Percentiles rank a stretch among this genome's conserved stretches.
These are phyloP conservation scores for Coelopa pilipes DNA, from an alignment of 2,888 invertebrate species.

Conservation along the genomic window DNA sequence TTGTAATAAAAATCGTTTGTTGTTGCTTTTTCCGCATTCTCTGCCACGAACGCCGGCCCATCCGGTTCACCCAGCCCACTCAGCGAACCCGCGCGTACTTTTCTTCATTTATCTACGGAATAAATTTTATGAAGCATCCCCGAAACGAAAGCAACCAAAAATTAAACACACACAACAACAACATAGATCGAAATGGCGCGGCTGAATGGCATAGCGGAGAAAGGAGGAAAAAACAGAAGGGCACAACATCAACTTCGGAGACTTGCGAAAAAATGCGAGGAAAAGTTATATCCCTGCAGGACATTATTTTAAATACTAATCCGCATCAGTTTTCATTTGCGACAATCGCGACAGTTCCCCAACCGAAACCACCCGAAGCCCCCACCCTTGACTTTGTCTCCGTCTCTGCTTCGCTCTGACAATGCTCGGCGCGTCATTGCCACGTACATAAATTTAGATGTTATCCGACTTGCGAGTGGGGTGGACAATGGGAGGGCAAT, in stretches of 20 bases:
- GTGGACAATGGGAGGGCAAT: constrained; percentile 58
- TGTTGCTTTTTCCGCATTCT: constrained; percentile 25
- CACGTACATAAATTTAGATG: constrained; percentile 60
- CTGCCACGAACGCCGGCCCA: no score
- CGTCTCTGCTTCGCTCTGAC: no score
- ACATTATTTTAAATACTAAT: constrained; percentile 66
- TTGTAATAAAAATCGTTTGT: constrained; percentile 57
- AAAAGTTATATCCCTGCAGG: constrained; percentile 65
- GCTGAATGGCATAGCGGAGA: background rate
- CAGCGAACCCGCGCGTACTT: constrained; percentile 10
- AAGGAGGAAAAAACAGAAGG: no score
- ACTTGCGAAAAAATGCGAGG: constrained; percentile 43
- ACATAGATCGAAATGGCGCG: constrained; percentile 33
- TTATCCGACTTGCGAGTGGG: constrained; percentile 53
- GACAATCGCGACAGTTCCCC: constrained; percentile 37
- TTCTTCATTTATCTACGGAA: constrained; percentile 51
- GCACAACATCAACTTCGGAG: constrained; percentile 32
- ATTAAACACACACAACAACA: constrained; percentile 45
- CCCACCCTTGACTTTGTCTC: no score
- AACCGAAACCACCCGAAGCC: no score
- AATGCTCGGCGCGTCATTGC: constrained; percentile 47
- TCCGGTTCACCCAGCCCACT: no score
- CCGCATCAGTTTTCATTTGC: constrained; percentile 65
- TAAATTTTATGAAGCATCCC: constrained; percentile 61
- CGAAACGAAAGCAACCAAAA: constrained; percentile 38